Percentiles rank a stretch among this genome's conserved stretches.
Evolutionary conservation across 1,140 invertebrate species (phyloP).

Genomic region (Theocolax elegans): DNA sequence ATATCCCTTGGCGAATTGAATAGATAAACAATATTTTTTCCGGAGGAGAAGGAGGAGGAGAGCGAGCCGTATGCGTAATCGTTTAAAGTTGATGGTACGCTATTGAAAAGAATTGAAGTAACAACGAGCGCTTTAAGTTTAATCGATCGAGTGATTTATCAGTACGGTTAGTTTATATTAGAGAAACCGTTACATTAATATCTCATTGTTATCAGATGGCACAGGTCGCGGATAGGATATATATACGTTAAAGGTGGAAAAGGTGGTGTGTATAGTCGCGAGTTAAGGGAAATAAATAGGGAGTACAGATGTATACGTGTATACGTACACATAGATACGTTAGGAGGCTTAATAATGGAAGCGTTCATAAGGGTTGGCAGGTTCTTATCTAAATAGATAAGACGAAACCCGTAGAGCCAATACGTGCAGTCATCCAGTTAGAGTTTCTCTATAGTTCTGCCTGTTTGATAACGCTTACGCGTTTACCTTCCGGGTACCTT

Average conservation of each 20-base stretch:
- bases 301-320: too few species aligned
- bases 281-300: neutral
- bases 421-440: constrained; percentile 46
- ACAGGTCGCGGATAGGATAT: neutral
- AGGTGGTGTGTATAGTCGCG: too few species aligned
- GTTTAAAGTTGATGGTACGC: neutral
- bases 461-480: neutral
- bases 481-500: too few species aligned
- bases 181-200: constrained; percentile 54
- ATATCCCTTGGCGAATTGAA: too few species aligned
- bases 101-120: constrained; percentile 41
- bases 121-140: too few species aligned
- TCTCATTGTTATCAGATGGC: constrained; percentile 47
- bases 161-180: constrained; percentile 46
- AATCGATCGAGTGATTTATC: too few species aligned
- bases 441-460: constrained; percentile 35
- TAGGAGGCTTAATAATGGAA: constrained; percentile 54
- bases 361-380: constrained; percentile 64
- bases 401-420: constrained; percentile 49
- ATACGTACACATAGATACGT: neutral
- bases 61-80: too few species aligned
- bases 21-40: too few species aligned
- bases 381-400: constrained; percentile 60
- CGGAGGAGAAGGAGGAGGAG: too few species aligned
- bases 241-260: neutral